Base-by-base conservation (phyloP, 1,140 invertebrate genomes). In the Carposina sasakii region DNA sequence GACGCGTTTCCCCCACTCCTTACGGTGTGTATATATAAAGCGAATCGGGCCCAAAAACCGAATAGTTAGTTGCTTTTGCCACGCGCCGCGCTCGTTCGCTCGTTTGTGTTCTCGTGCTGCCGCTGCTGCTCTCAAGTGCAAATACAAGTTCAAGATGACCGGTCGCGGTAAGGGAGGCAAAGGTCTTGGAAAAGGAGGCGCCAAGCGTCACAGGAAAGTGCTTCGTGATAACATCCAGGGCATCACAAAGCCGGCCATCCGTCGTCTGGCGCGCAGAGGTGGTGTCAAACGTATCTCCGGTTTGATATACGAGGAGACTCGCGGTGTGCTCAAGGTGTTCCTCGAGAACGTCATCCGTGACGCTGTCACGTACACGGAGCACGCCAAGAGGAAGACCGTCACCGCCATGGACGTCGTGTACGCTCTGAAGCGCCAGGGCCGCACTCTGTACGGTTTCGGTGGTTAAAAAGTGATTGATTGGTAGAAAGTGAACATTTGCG, bases 371-470 rank as follows among this genome's bases (percentile, higher is more conserved):
- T 93, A 93, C 81, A 93, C 91, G 9, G 92, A 92, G 73, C 91
- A 94, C 75, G 91, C 92, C 55, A 94, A 93, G 84, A 85, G 92
- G 54, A 94, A 94, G 81, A 94, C 93, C 13, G 88, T 89, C 28
- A 94, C 93, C 10, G 92, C 92, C 50, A 94, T 94, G 92, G 92
- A 95, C 68, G 92, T 95, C n/a, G 93, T 94, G 17, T 94, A 94
- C 63, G 92, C 93, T 22, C 81, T 94, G 54, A 95, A 94, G 75
- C 79, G 92, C 39, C 92, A 94, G 82, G 93, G 93, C 42, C 84
- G 91, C 22, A 89, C 88, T 33, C 64, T 89, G 1, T 89, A 89
- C 66, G 88, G 88, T 50, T 89, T 89, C 50, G 88, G 88, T 44
- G 87, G 87, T 61, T 89, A n/a, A n/a, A 88, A 88, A 44, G n/a